Evolutionary conservation across 2,113 vertebrate species (phyloP).

Genomic region (Scophthalmus maximus): DNA sequence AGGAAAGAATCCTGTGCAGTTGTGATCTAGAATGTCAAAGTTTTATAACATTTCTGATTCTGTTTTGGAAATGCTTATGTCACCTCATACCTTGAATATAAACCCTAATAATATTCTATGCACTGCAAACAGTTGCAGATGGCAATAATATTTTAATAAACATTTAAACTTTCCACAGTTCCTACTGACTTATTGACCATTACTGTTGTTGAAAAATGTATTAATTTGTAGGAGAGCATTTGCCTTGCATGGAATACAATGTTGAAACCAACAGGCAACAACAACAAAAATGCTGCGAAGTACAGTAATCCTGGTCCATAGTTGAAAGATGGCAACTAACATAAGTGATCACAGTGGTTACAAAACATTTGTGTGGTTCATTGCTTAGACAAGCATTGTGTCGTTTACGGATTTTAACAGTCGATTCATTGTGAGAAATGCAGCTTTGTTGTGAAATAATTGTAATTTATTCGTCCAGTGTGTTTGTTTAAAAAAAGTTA

Average conservation of each 20-base stretch:
- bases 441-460: neutral
- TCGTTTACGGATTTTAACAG: neutral
- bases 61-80: too few relatives aligned
- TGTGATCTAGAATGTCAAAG: too few relatives aligned
- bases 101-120: too few relatives aligned
- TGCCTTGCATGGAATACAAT: too few relatives aligned
- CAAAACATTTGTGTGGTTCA: neutral
- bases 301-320: neutral
- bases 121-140: neutral
- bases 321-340: neutral
- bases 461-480: neutral
- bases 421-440: neutral
- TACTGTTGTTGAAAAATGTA: neutral
- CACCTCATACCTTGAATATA: too few relatives aligned
- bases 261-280: too few relatives aligned
- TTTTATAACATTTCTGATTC: neutral
- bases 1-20: neutral
- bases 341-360: neutral
- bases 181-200: too few relatives aligned
- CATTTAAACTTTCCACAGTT: neutral
- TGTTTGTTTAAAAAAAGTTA: neutral
- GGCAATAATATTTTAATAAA: neutral
- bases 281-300: too few relatives aligned
- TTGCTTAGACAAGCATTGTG: neutral
- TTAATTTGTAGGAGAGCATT: neutral